Evolutionary conservation across 2,888 invertebrate genomes (phyloP).

Genomic region (Dynastes hyllus): DNA sequence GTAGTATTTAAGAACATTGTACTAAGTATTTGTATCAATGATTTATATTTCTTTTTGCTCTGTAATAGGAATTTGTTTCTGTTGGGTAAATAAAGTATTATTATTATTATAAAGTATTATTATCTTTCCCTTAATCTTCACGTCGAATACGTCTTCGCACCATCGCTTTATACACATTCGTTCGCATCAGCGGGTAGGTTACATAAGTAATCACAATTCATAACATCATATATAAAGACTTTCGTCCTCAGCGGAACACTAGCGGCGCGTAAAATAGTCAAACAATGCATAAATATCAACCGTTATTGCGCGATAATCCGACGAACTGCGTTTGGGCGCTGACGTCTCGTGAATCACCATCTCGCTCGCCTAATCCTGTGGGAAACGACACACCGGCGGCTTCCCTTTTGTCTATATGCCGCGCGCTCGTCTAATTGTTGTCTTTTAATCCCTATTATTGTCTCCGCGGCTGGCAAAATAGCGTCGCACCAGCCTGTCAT

Average conservation of each 20-base stretch:
- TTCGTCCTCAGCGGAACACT: constrained; percentile 8
- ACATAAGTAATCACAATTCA: constrained; percentile 41
- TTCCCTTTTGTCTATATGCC: constrained; percentile 61
- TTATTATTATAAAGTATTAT: not conserved
- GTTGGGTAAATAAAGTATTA: too few relatives aligned
- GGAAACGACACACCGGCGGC: constrained; percentile 67
- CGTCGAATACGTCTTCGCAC: not conserved
- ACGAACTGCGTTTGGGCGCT: constrained; percentile 28
- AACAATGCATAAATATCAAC: constrained; percentile 54
- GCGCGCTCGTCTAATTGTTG: constrained; percentile 66
- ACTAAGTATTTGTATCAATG: too few relatives aligned
- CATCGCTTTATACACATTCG: not conserved
- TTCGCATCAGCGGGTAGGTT: not conserved
- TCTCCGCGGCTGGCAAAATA: constrained; percentile 67
- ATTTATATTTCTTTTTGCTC: too few relatives aligned
- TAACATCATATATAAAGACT: constrained; percentile 32
- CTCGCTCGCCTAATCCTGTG: constrained; percentile 67
- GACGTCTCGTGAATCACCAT: constrained; percentile 68
- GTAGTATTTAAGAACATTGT: too few relatives aligned
- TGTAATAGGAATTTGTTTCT: too few relatives aligned
- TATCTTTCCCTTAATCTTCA: constrained; percentile 21
- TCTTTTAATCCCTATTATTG: constrained; percentile 71
- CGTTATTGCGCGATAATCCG: constrained; percentile 51
- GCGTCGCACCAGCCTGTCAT: constrained; percentile 66
- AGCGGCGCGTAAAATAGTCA: constrained; percentile 49